Percentiles rank a stretch among this genome's conserved stretches.
Evolutionary conservation across 2,888 invertebrate species (phyloP).

Genomic region (Mesorhabditis spiculigera): DNA sequence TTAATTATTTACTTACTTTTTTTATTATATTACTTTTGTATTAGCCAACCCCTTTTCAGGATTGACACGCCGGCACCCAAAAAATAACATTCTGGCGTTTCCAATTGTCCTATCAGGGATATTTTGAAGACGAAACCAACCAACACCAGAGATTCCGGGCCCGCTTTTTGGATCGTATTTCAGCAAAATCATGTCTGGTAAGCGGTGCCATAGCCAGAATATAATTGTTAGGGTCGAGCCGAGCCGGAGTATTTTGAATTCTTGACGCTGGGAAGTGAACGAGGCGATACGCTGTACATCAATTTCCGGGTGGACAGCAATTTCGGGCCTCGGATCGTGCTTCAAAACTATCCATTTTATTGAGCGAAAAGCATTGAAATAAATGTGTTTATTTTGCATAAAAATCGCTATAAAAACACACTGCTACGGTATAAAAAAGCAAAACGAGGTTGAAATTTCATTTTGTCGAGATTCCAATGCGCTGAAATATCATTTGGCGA

Average conservation of each 20-base stretch:
- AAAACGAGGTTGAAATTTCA: too few relatives aligned
- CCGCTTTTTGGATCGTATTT: background rate
- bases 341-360: background rate
- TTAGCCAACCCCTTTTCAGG: background rate
- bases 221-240: background rate
- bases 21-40: background rate
- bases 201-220: background rate
- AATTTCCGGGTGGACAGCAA: background rate
- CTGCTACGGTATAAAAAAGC: too few relatives aligned
- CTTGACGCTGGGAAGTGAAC: background rate
- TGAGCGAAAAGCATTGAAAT: too few relatives aligned
- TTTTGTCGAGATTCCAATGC: too few relatives aligned
- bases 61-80: background rate
- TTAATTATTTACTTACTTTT: too few relatives aligned
- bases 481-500: too few relatives aligned
- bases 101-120: background rate
- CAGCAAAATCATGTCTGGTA: background rate
- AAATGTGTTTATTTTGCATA: too few relatives aligned
- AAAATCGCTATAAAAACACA: too few relatives aligned
- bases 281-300: background rate
- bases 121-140: background rate
- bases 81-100: constrained; percentile 1
- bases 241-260: background rate
- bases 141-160: background rate
- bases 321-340: background rate